Base-by-base conservation (phyloP, 2,113 vertebrate genomes). In the Phrynocephalus versicolor region DNA sequence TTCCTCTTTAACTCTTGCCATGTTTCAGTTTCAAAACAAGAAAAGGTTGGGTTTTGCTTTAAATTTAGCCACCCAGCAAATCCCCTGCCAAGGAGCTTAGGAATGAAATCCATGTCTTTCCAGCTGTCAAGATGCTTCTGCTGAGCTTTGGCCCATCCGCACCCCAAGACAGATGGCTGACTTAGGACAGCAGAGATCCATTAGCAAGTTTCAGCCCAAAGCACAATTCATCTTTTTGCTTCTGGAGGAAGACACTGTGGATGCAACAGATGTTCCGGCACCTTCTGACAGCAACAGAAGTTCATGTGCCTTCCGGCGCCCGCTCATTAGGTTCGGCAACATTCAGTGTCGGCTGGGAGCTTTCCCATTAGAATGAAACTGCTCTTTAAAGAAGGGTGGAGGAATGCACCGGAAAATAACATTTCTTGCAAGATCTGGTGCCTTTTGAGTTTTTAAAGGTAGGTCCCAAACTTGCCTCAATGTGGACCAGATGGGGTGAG, bases 181-280 rank as follows among this genome's bases (percentile, higher is more conserved):
- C 78, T 8, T 8, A 37, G 88, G 87, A 79, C 88, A 79, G 91
- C 62, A 85, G 87, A 89, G 89, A 89, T 86, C 76, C 88, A 92
- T 92, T 93, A 93, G 73, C 90, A 87, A 89, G 55, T 81, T 82
- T 78, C 0, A 79, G 89, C 91, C 71, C 90, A 57, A 89, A 88
- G 82, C 79, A 16, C 93, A 83, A 93, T 94, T 92, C 87, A 93
- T 94, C 82, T 86, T 85, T 71, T 88, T 55, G 87, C 71, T 57
- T 92, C 90, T 83, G 89, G 90, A 14, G 4, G 83, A 87, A 89
- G 88, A 84, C 82, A 83, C 57, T 82, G 93, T 45, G 81, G 82
- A 89, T 89, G 91, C 90, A 93, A 37, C 94, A 94, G 94, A 94
- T 93, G 93, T 92, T 95, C 89, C 77, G 79, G 84, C 90, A 89